Conservation (phyloP, 2,797 vertebrate species). For the Falco naumanni region DNA sequence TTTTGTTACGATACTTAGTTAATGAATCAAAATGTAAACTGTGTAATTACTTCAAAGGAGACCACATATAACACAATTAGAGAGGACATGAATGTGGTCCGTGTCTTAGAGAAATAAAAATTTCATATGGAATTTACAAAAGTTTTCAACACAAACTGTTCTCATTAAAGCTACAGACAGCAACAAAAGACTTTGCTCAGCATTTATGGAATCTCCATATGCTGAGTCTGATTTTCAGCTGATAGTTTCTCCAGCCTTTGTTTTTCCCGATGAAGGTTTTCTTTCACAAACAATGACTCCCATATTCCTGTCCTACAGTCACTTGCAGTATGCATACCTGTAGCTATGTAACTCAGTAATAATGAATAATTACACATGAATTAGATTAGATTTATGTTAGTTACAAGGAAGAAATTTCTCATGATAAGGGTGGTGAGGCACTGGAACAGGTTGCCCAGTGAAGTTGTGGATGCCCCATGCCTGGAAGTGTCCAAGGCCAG, state of each 20-base stretch:
- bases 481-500: background rate
- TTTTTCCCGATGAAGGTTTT: background rate
- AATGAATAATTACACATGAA: background rate
- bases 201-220: background rate
- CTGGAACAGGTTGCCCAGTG: background rate
- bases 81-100: background rate
- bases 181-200: background rate
- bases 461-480: background rate
- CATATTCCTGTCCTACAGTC: background rate
- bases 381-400: background rate
- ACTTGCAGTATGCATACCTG: background rate
- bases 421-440: background rate
- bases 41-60: conserved; percentile 39
- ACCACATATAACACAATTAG: conserved; percentile 9
- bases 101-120: conserved; percentile 30
- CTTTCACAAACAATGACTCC: background rate
- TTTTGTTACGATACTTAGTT: background rate
- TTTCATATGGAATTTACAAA: background rate
- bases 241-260: background rate
- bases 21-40: conserved; percentile 45
- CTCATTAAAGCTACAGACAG: background rate
- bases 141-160: background rate
- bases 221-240: background rate
- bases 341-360: background rate
- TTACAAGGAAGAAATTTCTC: background rate